phyloP scores from a whole-genome alignment of 2,113 vertebrate species.

The Passer domesticus region DNA sequence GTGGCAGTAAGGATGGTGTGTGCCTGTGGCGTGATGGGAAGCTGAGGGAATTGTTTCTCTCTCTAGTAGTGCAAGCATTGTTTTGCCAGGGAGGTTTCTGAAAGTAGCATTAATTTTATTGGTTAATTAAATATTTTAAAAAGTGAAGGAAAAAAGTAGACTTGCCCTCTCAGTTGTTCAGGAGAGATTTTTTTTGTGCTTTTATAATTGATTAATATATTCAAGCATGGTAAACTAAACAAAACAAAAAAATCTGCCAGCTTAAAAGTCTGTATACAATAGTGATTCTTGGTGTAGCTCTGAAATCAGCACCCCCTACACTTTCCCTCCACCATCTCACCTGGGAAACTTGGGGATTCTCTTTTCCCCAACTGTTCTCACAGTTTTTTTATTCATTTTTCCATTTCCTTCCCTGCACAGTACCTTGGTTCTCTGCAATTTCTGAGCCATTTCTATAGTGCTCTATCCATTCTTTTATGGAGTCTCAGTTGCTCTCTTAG shows the following conservation, averaged over 20 bases:
- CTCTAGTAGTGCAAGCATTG: neutral
- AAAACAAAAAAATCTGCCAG: neutral
- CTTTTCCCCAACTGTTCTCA: neutral
- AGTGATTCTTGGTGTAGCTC: neutral
- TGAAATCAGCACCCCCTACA: neutral
- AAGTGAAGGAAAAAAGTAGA: neutral
- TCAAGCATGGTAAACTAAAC: neutral
- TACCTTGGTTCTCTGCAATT: neutral
- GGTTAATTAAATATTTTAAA: neutral
- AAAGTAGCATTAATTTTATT: neutral
- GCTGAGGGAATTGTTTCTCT: neutral
- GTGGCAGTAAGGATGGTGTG: neutral
- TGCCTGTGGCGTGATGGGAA: neutral
- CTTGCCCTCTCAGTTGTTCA: rapidly evolving
- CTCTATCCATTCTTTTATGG: neutral
- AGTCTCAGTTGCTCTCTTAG: neutral
- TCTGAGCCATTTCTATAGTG: neutral
- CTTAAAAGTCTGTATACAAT: rapidly evolving
- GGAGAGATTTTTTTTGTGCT: neutral
- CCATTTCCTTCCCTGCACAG: neutral
- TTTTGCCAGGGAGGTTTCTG: neutral
- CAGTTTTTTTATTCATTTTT: neutral
- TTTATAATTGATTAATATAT: neutral
- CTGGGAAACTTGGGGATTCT: neutral
- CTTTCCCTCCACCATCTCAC: neutral